Evolutionary conservation across 2,797 vertebrate species (phyloP).

Genomic region (Petrocephalus schoutedeni): DNA sequence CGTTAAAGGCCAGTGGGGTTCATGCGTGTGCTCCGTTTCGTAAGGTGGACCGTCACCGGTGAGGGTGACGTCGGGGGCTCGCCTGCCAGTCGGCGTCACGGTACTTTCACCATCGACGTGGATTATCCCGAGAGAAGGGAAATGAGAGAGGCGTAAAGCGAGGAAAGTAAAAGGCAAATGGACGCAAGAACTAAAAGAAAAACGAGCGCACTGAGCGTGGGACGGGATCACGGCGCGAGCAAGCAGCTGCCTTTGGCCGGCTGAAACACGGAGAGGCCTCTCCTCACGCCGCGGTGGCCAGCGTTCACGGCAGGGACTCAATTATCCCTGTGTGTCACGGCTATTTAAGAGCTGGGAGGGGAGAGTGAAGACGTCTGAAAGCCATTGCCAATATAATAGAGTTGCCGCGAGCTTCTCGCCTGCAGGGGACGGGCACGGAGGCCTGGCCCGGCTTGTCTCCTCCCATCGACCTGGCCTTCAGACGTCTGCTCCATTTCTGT

Average conservation of each 20-base stretch:
- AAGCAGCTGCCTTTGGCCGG: background rate
- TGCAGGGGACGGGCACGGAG: background rate
- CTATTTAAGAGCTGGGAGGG: background rate
- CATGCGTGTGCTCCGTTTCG: background rate
- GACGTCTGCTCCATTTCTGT: background rate
- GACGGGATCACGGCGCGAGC: background rate
- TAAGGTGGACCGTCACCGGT: background rate
- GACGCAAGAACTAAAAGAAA: background rate
- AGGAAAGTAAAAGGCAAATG: background rate
- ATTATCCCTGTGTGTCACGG: background rate
- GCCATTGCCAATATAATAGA: slow-evolving; percentile 59
- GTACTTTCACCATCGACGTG: background rate
- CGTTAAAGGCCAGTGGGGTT: background rate
- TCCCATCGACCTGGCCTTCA: background rate
- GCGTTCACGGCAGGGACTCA: background rate
- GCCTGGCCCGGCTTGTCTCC: background rate
- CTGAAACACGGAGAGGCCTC: background rate
- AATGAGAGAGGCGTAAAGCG: background rate
- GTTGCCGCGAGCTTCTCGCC: slow-evolving; percentile 37
- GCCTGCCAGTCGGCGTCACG: background rate
- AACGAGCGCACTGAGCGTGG: background rate
- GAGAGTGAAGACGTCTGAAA: slow-evolving; percentile 34
- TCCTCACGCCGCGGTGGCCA: background rate
- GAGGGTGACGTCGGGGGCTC: background rate
- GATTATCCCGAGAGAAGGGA: background rate